Conservation (phyloP, 2,113 vertebrate species). For the Callipepla squamata region DNA sequence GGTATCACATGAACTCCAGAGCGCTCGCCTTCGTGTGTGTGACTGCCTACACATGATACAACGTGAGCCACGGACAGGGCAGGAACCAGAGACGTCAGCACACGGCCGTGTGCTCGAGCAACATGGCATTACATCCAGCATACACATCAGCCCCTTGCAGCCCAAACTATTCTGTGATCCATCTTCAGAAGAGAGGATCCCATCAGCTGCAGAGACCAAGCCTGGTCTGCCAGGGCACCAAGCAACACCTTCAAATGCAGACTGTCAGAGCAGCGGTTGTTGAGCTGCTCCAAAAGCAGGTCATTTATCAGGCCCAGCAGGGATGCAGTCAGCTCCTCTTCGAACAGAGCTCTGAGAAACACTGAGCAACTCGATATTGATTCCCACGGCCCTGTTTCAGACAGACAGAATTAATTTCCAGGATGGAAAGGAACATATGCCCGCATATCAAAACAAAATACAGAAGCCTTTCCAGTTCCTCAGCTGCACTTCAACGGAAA, state of each 20-base stretch:
- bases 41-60: background rate
- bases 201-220: background rate
- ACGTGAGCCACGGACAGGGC: background rate
- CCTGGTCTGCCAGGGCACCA: background rate
- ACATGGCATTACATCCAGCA: background rate
- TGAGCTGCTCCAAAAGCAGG: constrained; percentile 22
- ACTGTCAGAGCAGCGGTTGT: background rate
- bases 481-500: constrained; percentile 38
- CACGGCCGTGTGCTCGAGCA: rapidly evolving
- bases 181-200: background rate
- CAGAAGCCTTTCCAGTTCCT: constrained; percentile 49
- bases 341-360: constrained; percentile 39
- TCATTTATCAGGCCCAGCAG: constrained; percentile 18
- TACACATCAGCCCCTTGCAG: rapidly evolving
- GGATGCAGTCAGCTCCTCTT: constrained; percentile 12
- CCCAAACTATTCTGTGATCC: background rate
- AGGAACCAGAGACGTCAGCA: background rate
- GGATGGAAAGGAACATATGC: constrained; percentile 54
- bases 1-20: background rate
- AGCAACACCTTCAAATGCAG: background rate
- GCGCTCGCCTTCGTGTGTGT: background rate
- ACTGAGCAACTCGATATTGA: constrained; percentile 23
- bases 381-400: constrained; percentile 12
- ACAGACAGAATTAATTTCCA: constrained; percentile 57
- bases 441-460: constrained; percentile 55